phyloP scores from a whole-genome alignment of 2,888 invertebrate genomes.

The Mechanitis mazaeus region DNA sequence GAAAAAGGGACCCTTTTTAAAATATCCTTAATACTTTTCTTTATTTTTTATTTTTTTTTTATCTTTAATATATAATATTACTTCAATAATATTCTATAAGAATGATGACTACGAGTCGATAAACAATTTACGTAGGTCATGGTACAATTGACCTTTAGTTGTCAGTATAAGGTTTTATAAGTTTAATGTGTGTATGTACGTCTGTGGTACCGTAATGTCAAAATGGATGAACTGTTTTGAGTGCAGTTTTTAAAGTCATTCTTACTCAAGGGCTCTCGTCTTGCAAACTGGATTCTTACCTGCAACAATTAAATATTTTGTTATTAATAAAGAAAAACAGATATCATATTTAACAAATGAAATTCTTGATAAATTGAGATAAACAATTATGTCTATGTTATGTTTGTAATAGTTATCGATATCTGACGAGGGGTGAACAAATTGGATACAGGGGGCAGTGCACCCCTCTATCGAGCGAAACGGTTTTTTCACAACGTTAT shows the following conservation, averaged over 20 bases:
- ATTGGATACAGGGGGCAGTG: slow-evolving; percentile 17
- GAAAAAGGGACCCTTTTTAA: too few species aligned
- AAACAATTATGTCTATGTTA: neutral
- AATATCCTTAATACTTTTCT: too few species aligned
- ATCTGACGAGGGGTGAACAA: slow-evolving; percentile 21
- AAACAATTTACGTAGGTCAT: slow-evolving; percentile 3
- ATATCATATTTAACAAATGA: neutral
- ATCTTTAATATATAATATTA: too few species aligned
- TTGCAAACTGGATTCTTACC: slow-evolving; percentile 17
- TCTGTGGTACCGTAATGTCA: neutral
- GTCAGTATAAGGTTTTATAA: too few species aligned
- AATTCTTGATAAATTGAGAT: neutral
- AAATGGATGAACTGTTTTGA: too few species aligned
- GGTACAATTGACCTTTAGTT: too few species aligned
- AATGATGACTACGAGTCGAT: neutral
- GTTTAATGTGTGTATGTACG: too few species aligned
- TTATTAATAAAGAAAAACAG: neutral
- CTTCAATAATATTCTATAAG: too few species aligned
- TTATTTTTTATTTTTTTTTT: too few species aligned
- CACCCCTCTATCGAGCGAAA: too few species aligned
- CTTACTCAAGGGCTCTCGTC: neutral
- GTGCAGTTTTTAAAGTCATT: too few species aligned
- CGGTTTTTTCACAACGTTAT: too few species aligned
- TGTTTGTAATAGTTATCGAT: slow-evolving; percentile 8
- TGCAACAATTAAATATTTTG: slow-evolving; percentile 22